Percentiles rank a stretch among this genome's conserved stretches.
Conservation (phyloP, 2,797 vertebrate genomes). For the Pangasius sanitwongsei region DNA sequence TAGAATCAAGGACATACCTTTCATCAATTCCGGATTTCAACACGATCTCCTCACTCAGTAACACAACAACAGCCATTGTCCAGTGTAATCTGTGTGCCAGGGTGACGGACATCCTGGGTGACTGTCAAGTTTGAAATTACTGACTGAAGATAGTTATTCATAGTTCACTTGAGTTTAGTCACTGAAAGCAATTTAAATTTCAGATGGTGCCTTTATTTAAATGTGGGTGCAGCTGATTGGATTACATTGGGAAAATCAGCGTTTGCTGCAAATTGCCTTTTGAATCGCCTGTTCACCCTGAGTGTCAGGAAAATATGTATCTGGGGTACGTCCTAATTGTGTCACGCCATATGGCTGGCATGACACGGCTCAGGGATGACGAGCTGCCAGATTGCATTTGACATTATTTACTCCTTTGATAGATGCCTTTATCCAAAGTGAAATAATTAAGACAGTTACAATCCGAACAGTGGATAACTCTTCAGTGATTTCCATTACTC, state of each 20-base stretch:
- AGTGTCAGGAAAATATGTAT: not conserved
- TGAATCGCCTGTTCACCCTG: not conserved
- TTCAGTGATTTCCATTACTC: not conserved
- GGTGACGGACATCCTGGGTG: not conserved
- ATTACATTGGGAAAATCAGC: not conserved
- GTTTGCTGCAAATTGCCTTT: not conserved
- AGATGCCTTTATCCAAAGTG: not conserved
- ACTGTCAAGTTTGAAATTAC: not conserved
- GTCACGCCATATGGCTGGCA: not conserved
- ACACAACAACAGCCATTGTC: not conserved
- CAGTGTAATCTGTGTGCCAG: not conserved
- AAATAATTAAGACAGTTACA: not conserved
- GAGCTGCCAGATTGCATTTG: too few relatives aligned
- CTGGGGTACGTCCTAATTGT: not conserved
- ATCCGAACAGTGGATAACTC: not conserved
- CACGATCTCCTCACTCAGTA: not conserved
- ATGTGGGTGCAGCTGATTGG: not conserved
- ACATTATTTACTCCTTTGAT: not conserved
- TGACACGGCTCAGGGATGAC: not conserved
- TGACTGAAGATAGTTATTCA: not conserved
- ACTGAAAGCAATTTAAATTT: not conserved
- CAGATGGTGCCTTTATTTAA: not conserved
- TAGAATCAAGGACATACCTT: not conserved
- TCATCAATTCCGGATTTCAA: not conserved
- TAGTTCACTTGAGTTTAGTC: not conserved